Conservation (phyloP, 1,140 invertebrate genomes). For the Papilio aristodemus region DNA sequence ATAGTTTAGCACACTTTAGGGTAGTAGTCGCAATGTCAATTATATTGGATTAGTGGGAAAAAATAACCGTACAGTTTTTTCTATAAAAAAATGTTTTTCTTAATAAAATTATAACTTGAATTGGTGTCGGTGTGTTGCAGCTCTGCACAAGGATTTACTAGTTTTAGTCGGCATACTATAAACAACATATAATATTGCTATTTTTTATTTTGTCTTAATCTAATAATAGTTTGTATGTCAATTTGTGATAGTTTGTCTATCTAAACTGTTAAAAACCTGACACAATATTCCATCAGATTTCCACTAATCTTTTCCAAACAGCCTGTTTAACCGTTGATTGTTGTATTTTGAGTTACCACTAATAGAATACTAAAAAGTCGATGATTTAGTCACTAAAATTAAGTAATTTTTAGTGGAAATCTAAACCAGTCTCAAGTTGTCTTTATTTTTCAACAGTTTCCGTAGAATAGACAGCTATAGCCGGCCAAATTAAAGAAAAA, state of each 20-base stretch:
- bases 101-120: conserved; percentile 40
- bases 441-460: conserved; percentile 31
- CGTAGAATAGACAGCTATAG: conserved; percentile 61
- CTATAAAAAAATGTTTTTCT: conserved; percentile 54
- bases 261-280: conserved; percentile 58
- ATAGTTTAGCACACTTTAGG: conserved; percentile 74
- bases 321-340: conserved; percentile 4
- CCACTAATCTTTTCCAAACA: conserved; percentile 32
- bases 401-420: conserved; percentile 33
- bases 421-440: conserved; percentile 20
- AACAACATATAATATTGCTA: conserved; percentile 40
- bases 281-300: conserved; percentile 33
- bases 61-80: conserved; percentile 66
- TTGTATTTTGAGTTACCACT: conserved; percentile 2
- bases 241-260: conserved; percentile 58
- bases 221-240: conserved; percentile 64
- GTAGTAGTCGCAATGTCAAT: conserved; percentile 79
- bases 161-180: conserved; percentile 44
- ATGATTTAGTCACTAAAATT: conserved; percentile 27
- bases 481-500: conserved; percentile 40
- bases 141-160: conserved; percentile 49
- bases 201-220: conserved; percentile 45
- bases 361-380: conserved; percentile 1
- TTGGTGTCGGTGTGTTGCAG: conserved; percentile 35
- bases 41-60: conserved; percentile 76